These are phyloP conservation scores for Heliangelus exortis DNA, from an alignment of 2,797 vertebrate genomes.

Conservation along the genomic window DNA sequence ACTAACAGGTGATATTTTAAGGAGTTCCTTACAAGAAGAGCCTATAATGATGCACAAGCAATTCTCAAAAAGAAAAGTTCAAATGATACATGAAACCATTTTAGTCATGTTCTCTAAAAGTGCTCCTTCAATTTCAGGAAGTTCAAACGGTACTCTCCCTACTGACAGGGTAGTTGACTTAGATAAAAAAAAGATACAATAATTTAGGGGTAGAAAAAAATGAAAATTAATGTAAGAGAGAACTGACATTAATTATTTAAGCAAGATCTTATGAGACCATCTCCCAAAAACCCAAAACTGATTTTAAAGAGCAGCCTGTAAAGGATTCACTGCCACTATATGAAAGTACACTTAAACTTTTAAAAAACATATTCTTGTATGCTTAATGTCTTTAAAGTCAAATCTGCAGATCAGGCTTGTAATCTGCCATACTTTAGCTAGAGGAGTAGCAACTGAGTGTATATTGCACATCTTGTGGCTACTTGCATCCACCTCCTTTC, in stretches of 20 bases:
- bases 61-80: background rate
- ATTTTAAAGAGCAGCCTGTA: background rate
- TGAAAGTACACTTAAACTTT: background rate
- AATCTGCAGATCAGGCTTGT: background rate
- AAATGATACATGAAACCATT: background rate
- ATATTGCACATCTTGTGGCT: background rate
- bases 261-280: background rate
- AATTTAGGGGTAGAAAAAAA: background rate
- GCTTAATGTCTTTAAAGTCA: background rate
- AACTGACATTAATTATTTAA: background rate
- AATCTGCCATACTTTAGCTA: background rate
- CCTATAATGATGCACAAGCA: background rate
- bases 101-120: background rate
- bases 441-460: background rate
- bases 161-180: background rate
- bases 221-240: background rate
- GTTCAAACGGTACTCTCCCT: background rate
- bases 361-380: background rate
- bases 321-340: background rate
- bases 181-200: background rate
- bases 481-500: background rate
- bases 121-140: background rate
- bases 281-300: background rate
- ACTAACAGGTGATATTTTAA: background rate
- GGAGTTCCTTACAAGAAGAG: background rate